Conservation (phyloP, 2,113 vertebrate genomes). For the Strix aluco region DNA sequence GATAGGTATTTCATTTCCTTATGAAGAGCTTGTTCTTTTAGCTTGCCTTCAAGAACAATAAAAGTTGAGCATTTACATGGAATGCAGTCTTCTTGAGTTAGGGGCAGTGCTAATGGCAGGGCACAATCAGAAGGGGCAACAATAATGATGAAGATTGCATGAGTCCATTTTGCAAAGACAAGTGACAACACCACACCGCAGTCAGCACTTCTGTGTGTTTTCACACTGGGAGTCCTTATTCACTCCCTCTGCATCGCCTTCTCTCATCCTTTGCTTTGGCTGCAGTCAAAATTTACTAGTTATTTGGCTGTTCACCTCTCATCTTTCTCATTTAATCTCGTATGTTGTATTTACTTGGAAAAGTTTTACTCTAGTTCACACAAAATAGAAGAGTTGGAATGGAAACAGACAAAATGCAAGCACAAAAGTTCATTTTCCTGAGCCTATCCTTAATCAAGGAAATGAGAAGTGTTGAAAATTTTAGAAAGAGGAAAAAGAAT, state of each 20-base stretch:
- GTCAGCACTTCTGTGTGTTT: neutral
- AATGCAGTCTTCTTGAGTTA: fast-evolving
- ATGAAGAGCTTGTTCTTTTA: neutral
- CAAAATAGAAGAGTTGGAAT: neutral
- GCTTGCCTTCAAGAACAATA: neutral
- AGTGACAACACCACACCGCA: neutral
- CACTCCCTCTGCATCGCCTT: neutral
- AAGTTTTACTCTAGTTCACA: neutral
- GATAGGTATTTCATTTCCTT: neutral
- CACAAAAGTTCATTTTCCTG: neutral
- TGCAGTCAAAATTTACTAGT: neutral
- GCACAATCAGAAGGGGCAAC: neutral
- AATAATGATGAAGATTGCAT: fast-evolving
- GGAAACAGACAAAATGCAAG: neutral
- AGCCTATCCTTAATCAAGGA: neutral
- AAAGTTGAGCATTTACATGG: neutral
- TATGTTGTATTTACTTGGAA: neutral
- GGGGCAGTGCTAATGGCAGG: neutral
- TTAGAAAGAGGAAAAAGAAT: neutral
- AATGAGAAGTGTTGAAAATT: neutral
- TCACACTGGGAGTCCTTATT: neutral
- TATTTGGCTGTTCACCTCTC: neutral
- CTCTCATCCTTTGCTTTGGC: neutral
- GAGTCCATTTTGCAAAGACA: neutral
- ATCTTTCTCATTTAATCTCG: neutral